phyloP scores from a whole-genome alignment of 2,113 vertebrate species.

The Dromaius novaehollandiae region DNA sequence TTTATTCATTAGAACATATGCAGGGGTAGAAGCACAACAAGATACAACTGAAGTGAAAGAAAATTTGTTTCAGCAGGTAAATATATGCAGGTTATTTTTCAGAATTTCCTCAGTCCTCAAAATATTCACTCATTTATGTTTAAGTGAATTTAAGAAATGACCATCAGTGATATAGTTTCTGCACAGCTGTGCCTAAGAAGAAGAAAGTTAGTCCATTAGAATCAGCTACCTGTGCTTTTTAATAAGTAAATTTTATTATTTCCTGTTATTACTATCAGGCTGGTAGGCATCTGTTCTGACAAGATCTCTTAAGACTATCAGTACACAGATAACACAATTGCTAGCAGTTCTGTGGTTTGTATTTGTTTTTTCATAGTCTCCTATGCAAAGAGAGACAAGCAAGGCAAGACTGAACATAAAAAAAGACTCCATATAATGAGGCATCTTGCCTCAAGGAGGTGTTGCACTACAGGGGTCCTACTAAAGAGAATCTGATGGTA shows the following conservation, averaged over 20 bases:
- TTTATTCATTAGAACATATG: background rate
- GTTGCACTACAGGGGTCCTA: background rate
- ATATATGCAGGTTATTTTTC: background rate
- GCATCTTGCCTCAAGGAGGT: background rate
- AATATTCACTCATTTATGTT: background rate
- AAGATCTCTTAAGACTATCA: background rate
- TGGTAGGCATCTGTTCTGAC: background rate
- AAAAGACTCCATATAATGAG: background rate
- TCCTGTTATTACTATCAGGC: background rate
- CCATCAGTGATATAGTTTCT: background rate
- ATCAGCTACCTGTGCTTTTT: background rate
- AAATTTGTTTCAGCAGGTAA: background rate
- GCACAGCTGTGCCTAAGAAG: background rate
- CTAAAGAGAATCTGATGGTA: background rate
- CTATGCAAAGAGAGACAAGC: background rate
- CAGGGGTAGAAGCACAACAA: background rate
- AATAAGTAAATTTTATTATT: background rate
- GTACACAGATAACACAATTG: background rate
- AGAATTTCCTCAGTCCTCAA: background rate
- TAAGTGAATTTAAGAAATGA: background rate
- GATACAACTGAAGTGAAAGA: background rate
- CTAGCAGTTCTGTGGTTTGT: background rate
- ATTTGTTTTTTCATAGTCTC: background rate
- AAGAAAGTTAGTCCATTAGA: background rate
- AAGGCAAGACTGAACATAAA: background rate